Conservation (phyloP, 1,140 invertebrate genomes). For the Manduca sexta region DNA sequence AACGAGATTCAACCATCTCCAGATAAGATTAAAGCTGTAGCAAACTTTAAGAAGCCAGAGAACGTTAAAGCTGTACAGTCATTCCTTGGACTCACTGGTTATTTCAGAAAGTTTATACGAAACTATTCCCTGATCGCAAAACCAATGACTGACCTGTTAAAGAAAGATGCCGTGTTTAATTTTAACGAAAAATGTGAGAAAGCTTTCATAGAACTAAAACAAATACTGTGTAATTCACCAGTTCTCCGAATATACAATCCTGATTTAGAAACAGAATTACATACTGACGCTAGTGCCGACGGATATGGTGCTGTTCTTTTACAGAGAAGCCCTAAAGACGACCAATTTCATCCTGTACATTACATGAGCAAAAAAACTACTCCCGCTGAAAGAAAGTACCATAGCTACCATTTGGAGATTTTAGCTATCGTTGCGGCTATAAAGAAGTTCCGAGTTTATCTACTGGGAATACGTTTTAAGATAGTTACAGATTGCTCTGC, state of each 20-base stretch:
- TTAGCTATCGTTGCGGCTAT: slow-evolving; percentile 69
- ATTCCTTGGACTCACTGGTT: slow-evolving; percentile 22
- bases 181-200: slow-evolving; percentile 8
- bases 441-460: slow-evolving; percentile 67
- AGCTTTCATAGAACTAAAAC: slow-evolving; percentile 21
- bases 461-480: slow-evolving; percentile 63
- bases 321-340: slow-evolving; percentile 28
- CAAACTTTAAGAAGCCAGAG: slow-evolving; percentile 23
- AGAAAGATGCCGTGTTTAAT: slow-evolving; percentile 22
- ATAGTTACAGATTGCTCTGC: slow-evolving; percentile 58
- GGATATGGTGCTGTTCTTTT: slow-evolving; percentile 38
- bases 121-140: slow-evolving; percentile 29
- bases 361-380: slow-evolving; percentile 59
- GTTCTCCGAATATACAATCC: slow-evolving; percentile 45
- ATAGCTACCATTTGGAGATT: slow-evolving; percentile 67
- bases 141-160: slow-evolving; percentile 27
- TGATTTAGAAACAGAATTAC: slow-evolving; percentile 31
- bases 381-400: slow-evolving; percentile 54
- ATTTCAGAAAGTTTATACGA: slow-evolving; percentile 36
- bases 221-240: slow-evolving; percentile 23
- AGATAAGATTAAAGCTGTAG: slow-evolving; percentile 14
- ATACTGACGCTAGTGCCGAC: slow-evolving; percentile 43
- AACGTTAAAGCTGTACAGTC: slow-evolving; percentile 14
- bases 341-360: slow-evolving; percentile 38
- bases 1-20: slow-evolving; percentile 10